Evolutionary conservation across 2,888 invertebrate species (phyloP), one percentile per base, ranked within the genome.

Genomic region (Itoplectis maculator): DNA sequence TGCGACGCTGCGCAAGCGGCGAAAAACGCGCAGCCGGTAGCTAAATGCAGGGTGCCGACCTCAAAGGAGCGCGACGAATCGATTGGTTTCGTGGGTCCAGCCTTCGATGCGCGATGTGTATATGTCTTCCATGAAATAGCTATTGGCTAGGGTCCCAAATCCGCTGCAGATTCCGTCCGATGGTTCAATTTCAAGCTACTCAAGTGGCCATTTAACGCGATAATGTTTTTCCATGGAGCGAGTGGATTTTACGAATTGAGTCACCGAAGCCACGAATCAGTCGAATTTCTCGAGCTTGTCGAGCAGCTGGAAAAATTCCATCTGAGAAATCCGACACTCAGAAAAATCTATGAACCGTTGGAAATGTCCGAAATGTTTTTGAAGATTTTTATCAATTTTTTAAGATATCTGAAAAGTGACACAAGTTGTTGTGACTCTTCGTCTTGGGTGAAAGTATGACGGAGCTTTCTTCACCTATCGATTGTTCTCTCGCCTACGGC

Each of bases 161-260:
- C 45, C 49, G 76, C 63, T 47, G 15, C 18, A 56, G 69, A 79
- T 80, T n/a, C 81, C 78, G 77, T 66, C 77, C 87, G 86, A 86
- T 88, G 81, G 75, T 88, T 86, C 88, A 91, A 92, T 92, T 92
- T 92, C 92, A 92, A 90, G 92, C 88, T 91, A 92, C 86, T 92
- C 90, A 84, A 74, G 29, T 29, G 29, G 65, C 63, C 70, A 73
- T 72, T 76, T 78, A 81, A 80, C 84, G 83, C 65, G 80, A 79
- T 81, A 84, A 85, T 76, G 79, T 83, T 73, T n/a, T 51, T 61
- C 29, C 76, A 23, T 81, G 75, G 78, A 40, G 61, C 61, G 37
- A 61, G 61, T 61, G 37, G 61, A 9, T 15, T 61, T 61, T 61
- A 8, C 40, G 61, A 61, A 61, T 61, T 61, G 61, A 61, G 61